Percentiles rank a stretch among this genome's conserved stretches.
These are phyloP conservation scores for Leptoclinus maculatus DNA, from an alignment of 2,797 vertebrate genomes.

Conservation along the genomic window DNA sequence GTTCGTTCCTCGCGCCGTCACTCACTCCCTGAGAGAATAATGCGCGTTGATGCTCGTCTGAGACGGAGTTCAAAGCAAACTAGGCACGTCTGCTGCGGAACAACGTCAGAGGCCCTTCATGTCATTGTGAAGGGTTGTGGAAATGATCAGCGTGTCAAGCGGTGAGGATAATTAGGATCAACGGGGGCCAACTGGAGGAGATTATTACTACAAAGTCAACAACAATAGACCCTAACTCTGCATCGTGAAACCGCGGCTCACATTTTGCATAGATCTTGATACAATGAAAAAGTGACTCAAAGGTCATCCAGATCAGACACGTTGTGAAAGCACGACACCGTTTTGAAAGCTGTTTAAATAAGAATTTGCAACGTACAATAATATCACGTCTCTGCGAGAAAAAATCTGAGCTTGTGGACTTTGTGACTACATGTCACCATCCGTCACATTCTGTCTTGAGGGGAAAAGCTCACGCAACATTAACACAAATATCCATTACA, in stretches of 20 bases:
- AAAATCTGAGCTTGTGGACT: not conserved
- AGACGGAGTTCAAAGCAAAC: conserved; percentile 25
- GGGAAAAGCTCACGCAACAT: not conserved
- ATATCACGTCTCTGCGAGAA: not conserved
- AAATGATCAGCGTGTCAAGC: conserved; percentile 43
- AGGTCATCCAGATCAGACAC: not conserved
- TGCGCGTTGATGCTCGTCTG: not conserved
- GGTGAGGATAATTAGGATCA: conserved; percentile 46
- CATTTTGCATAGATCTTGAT: not conserved
- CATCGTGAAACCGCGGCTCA: not conserved
- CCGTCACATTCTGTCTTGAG: not conserved
- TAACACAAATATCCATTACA: conserved; percentile 18
- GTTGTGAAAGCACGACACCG: too few species aligned
- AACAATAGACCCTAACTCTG: not conserved
- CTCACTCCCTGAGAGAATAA: conserved; percentile 31
- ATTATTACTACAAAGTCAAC: conserved; percentile 2
- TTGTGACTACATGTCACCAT: conserved; percentile 13
- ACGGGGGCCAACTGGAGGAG: conserved; percentile 13
- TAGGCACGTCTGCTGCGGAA: not conserved
- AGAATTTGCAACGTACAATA: not conserved
- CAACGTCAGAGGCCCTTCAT: not conserved
- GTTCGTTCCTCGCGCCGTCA: conserved; percentile 25
- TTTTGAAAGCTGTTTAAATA: conserved; percentile 21
- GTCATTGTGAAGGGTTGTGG: conserved; percentile 10
- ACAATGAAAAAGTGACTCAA: not conserved